A percentile compares a stretch with the other conserved stretches of the same genome.
These are phyloP conservation scores for Gymnothorax reevesii DNA, from an alignment of 2,797 vertebrate genomes.

Conservation along the genomic window DNA sequence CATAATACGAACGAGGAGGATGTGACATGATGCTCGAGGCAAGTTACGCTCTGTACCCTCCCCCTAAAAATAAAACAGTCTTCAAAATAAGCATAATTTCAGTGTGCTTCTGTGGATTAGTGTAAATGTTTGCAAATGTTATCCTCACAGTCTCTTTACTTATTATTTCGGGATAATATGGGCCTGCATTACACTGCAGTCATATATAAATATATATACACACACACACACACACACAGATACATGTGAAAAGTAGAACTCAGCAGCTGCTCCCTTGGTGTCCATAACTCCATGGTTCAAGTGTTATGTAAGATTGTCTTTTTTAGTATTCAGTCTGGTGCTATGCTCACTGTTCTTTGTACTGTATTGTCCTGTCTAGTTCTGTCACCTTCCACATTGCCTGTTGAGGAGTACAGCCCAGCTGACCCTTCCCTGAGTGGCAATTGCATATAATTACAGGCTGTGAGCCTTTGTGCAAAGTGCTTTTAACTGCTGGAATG, in stretches of 20 bases:
- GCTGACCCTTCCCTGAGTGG: neutral
- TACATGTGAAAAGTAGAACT: neutral
- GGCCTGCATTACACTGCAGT: neutral
- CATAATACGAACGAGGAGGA: neutral
- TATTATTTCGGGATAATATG: neutral
- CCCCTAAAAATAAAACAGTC: neutral
- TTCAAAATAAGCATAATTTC: neutral
- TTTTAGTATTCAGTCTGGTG: neutral
- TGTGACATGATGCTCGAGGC: neutral
- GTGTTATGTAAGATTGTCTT: neutral
- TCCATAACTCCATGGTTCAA: neutral
- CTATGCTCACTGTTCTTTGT: neutral
- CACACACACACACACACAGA: neutral
- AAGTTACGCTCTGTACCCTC: neutral
- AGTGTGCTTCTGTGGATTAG: neutral
- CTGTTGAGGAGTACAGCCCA: neutral
- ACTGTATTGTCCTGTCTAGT: neutral
- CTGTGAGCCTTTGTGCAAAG: neutral
- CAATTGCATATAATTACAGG: slow-evolving; percentile 26
- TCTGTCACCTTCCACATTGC: neutral
- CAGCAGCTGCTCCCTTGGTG: neutral
- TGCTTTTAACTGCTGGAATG: neutral
- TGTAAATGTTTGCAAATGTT: neutral
- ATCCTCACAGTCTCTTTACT: neutral
- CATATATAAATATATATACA: neutral